Evolutionary conservation across 2,888 invertebrate genomes (phyloP).

Genomic region (Microdon myrmicae): DNA sequence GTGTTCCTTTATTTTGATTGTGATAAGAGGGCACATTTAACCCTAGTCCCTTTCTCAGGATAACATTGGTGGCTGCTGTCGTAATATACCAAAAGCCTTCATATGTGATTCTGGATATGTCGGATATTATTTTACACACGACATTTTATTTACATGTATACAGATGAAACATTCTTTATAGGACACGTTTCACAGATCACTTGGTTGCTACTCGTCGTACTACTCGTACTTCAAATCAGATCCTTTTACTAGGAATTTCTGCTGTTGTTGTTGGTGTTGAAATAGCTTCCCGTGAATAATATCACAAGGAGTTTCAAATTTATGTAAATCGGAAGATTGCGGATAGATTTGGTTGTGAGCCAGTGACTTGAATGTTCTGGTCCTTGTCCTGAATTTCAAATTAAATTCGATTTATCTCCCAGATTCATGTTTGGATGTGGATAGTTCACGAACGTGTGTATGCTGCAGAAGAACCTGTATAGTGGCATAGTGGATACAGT

Average conservation of each 20-base stretch:
- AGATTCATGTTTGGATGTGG: too few relatives aligned
- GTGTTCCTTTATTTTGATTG: conserved; percentile 36
- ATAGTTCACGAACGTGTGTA: too few relatives aligned
- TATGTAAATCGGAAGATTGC: conserved; percentile 52
- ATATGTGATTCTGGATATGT: too few relatives aligned
- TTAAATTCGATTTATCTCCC: conserved; percentile 46
- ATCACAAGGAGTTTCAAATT: conserved; percentile 41
- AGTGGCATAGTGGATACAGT: too few relatives aligned
- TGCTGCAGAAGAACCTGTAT: too few relatives aligned
- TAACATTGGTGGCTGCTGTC: too few relatives aligned
- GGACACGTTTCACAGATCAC: conserved; percentile 49
- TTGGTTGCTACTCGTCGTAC: conserved; percentile 32
- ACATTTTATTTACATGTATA: conserved; percentile 44
- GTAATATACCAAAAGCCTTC: too few relatives aligned
- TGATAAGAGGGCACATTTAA: conserved; percentile 33
- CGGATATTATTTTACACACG: too few relatives aligned
- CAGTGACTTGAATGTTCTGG: conserved; percentile 21
- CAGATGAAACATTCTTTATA: conserved; percentile 34
- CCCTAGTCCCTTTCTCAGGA: conserved; percentile 31
- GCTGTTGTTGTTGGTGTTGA: too few relatives aligned
- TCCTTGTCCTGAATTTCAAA: conserved; percentile 34
- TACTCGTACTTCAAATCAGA: too few relatives aligned
- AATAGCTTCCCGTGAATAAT: too few relatives aligned
- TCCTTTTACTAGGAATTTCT: too few relatives aligned
- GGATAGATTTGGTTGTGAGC: conserved; percentile 46